A percentile compares a stretch with the other conserved stretches of the same genome.
These are phyloP conservation scores for Sebastiscus albofasciatus DNA, from an alignment of 2,797 vertebrate species.

Conservation along the genomic window DNA sequence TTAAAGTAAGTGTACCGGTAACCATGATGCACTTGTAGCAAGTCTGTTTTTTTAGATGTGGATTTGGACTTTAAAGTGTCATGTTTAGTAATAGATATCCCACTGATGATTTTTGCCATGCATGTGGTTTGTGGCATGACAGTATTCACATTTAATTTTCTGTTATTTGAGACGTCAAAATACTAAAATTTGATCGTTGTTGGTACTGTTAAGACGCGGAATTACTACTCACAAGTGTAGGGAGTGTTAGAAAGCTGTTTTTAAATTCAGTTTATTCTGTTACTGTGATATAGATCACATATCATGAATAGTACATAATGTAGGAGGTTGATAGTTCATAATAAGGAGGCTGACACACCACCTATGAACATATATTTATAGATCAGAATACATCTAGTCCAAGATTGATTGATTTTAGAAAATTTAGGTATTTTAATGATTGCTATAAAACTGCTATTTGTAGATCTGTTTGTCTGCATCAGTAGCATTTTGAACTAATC, in stretches of 20 bases:
- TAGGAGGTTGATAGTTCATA: not conserved
- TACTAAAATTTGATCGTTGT: not conserved
- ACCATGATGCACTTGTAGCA: not conserved
- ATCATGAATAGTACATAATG: too few species aligned
- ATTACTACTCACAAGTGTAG: not conserved
- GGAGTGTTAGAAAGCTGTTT: not conserved
- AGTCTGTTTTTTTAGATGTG: not conserved
- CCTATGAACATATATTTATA: not conserved
- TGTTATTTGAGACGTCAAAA: not conserved
- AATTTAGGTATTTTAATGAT: not conserved
- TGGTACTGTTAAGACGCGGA: not conserved
- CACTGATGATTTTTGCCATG: not conserved
- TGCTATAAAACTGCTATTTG: not conserved
- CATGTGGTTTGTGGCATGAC: constrained; percentile 41
- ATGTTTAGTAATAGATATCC: not conserved
- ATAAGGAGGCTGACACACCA: too few species aligned
- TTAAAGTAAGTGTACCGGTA: not conserved
- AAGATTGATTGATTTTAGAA: not conserved
- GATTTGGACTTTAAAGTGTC: not conserved
- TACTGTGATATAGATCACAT: too few species aligned
- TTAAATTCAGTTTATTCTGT: not conserved
- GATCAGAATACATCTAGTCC: not conserved
- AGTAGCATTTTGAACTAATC: not conserved
- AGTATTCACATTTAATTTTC: not conserved
- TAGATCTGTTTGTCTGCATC: not conserved